Evolutionary conservation across 2,113 vertebrate genomes (phyloP), one percentile per base, ranked within the genome.

Genomic region (Callocephalon fimbriatum): DNA sequence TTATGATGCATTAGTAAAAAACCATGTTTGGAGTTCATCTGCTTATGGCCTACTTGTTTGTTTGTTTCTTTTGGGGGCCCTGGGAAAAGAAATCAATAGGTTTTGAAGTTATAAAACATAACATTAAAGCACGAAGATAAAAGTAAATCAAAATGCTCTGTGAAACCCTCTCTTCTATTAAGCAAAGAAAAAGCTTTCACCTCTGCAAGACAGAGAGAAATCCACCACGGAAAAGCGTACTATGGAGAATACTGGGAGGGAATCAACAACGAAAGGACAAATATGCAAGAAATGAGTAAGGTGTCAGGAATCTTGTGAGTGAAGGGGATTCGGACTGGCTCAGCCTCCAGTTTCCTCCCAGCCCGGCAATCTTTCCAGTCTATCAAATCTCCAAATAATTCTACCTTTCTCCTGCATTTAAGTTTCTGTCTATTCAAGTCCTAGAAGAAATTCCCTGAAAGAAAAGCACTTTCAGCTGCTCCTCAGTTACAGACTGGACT

Each of bases 61-160:
- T 80, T 97, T 95, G 72, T 44, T 66, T 79, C 44, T 70, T 38
- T 68, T 76, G 23, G 9, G 59, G 75, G 82, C 75, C 6, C 47
- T 15, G 42, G 68, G 38, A 70, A 71, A 90, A 70, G 37, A 71
- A 90, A 90, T 86, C 75, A n/a, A 90, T 92, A 62, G 79, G 12
- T 76, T 95, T 76, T 79, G 53, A 91, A 88, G 76, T 71, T 32
- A 23, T 40, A 73, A 72, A 77, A 91, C 91, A 68, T n/a, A 53
- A 48, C 88, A 89, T 84, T 74, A 86, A 92, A 95, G 79, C 54
- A 80, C 86, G 84, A 10, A 80, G 78, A 93, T 88, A 83, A 90
- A 91, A 95, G 76, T 15, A 17, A 73, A 91, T 26, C 15, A 80
- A 81, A 80, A 76, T 70, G 7, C 47, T 67, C 48, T n/a, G 25